Conservation (phyloP, 2,888 invertebrate species). For the Parnassius smintheus region DNA sequence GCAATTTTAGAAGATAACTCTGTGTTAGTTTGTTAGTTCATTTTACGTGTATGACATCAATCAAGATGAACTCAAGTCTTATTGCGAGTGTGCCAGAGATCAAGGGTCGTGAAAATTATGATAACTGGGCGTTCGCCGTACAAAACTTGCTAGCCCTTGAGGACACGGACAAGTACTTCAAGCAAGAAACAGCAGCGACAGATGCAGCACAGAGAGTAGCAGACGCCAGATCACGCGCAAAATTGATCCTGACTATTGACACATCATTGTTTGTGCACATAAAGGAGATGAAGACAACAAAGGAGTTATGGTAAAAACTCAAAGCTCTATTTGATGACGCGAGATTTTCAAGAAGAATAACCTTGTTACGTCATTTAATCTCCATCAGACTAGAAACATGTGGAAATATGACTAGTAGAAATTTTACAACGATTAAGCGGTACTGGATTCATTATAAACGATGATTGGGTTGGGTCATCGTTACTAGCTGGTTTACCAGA, state of each 20-base stretch:
- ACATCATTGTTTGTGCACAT: constrained; percentile 27
- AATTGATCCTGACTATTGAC: constrained; percentile 17
- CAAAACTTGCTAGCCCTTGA: constrained; percentile 33
- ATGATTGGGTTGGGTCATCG: too few species aligned
- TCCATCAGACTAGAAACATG: constrained; percentile 33
- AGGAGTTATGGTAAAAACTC: constrained; percentile 31
- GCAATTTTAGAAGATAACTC: too few species aligned
- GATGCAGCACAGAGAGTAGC: neutral
- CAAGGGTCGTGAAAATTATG: constrained; percentile 32
- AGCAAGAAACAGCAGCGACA: constrained; percentile 3
- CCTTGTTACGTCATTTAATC: constrained; percentile 31
- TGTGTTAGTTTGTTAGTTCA: too few species aligned
- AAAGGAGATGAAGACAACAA: constrained; percentile 19
- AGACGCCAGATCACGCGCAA: constrained; percentile 23
- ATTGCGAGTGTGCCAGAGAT: constrained; percentile 31
- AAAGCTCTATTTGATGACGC: constrained; percentile 33
- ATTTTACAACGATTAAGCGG: constrained; percentile 16
- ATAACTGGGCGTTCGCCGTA: constrained; percentile 33
- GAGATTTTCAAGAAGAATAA: constrained; percentile 32
- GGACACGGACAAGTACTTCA: constrained; percentile 22
- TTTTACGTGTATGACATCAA: too few species aligned
- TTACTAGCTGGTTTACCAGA: too few species aligned
- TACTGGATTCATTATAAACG: too few species aligned
- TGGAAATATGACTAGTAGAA: constrained; percentile 32
- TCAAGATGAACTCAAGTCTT: constrained; percentile 22